Evolutionary conservation across 2,113 vertebrate species (phyloP), one percentile per base, ranked within the genome.

Genomic region (Actenoides hombroni): DNA sequence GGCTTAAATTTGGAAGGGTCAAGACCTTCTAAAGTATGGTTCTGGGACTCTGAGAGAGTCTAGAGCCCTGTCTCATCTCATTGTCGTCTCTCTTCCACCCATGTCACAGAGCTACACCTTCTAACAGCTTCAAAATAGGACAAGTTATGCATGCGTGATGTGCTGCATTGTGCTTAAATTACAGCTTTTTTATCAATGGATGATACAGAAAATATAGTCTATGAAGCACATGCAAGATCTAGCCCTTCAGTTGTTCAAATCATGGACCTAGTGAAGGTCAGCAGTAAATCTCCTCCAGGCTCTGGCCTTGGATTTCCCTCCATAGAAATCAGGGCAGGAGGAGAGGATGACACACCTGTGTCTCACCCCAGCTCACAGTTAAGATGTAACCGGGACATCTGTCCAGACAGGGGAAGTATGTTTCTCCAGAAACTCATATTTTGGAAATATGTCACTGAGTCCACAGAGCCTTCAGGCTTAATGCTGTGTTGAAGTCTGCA

Each of bases 271-370:
- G 40, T 17, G 24, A 59, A 69, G 16, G 35, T 42, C 16, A 79
- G 56, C 44, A 57, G 20, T 21, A 65, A 56, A 59, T 46, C 49
- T 74, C 10, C 56, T 69, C 39, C 57, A 26, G 13, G 10, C 10
- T n/a, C 39, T 60, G 33, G 4, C 25, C 61, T 75, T 79, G 31
- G 26, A 71, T 57, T 90, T 79, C 14, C 28, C 56, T 82, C 20
- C 24, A 44, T 0, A 33, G 14, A 60, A 88, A 63, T 10, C 26
- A 69, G 11, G 6, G 35, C 44, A 68, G n/a, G 49, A 88, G 18
- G n/a, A 77, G 53, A 44, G 37, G 10, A n/a, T 54, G n/a, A 54
- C 2, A 4, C 11, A 35, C 10, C 5, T 4, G 44, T 0, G 0
- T 37, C 40, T 64, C 42, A 60, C 3, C 10, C 16, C 65, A 71